phyloP scores from a whole-genome alignment of 2,888 invertebrate species.

The Bursaphelenchus okinawaensis region DNA sequence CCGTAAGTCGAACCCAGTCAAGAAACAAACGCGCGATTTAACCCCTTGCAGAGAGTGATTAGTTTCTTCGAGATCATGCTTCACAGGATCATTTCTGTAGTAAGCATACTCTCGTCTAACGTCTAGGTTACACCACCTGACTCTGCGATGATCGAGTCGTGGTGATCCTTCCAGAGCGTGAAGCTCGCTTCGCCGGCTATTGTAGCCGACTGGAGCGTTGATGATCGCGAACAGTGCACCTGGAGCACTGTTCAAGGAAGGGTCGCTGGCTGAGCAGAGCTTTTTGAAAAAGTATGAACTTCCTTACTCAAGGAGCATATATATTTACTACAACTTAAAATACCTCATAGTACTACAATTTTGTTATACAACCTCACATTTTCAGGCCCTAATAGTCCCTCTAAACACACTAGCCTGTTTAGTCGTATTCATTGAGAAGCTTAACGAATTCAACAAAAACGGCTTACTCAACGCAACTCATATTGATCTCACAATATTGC shows the following conservation, averaged over 20 bases:
- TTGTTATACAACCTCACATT: too few species aligned
- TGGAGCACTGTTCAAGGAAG: conserved; percentile 3
- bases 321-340: too few species aligned
- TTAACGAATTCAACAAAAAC: background rate
- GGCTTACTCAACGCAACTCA: background rate
- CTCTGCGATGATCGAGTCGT: conserved; percentile 23
- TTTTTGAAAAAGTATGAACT: background rate
- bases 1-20: too few species aligned
- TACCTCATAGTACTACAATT: too few species aligned
- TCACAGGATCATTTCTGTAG: conserved; percentile 27
- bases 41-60: too few species aligned
- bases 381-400: background rate
- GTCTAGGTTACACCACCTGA: conserved; percentile 12
- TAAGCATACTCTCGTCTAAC: conserved; percentile 12
- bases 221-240: conserved; percentile 17
- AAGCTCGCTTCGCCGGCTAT: conserved; percentile 11
- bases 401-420: background rate
- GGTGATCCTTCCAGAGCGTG: conserved; percentile 24
- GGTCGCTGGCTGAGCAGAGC: conserved; percentile 12
- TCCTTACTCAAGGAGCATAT: too few species aligned
- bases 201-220: conserved; percentile 12
- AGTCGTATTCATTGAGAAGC: background rate
- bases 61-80: conserved; percentile 23
- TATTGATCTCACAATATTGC: background rate
- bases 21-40: too few species aligned